These are phyloP conservation scores for Cheiracanthium punctorium DNA, from an alignment of 2,888 invertebrate genomes.

Conservation along the genomic window DNA sequence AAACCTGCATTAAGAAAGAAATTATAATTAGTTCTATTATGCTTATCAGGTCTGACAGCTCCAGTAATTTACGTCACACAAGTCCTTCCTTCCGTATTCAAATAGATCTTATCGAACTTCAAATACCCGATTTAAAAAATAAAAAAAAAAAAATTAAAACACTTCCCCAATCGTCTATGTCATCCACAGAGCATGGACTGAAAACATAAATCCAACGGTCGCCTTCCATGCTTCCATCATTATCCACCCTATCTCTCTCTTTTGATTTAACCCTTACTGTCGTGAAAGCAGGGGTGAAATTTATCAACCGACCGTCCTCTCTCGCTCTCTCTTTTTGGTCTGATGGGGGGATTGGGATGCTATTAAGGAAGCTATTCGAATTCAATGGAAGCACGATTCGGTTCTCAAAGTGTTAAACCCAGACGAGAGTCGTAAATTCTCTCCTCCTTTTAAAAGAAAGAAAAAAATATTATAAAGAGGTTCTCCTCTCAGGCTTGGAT, in stretches of 20 bases:
- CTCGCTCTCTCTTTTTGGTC: background rate
- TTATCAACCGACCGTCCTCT: background rate
- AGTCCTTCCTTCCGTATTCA: too few relatives aligned
- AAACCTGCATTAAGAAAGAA: too few relatives aligned
- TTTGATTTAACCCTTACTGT: slow-evolving; percentile 20
- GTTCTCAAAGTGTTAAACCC: slow-evolving; percentile 61
- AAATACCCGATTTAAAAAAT: too few relatives aligned
- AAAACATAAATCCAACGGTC: background rate
- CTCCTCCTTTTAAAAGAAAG: background rate
- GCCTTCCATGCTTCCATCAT: background rate
- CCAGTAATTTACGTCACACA: too few relatives aligned
- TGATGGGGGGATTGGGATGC: background rate
- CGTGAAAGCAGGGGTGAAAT: background rate
- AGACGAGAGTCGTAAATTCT: slow-evolving; percentile 39
- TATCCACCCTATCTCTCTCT: background rate
- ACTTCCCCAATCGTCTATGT: background rate
- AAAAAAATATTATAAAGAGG: too few relatives aligned
- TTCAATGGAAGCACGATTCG: slow-evolving; percentile 42
- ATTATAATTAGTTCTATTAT: too few relatives aligned
- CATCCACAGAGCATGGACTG: background rate
- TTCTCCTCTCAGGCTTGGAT: slow-evolving; percentile 23
- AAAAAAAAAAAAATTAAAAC: too few relatives aligned
- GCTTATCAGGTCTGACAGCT: too few relatives aligned
- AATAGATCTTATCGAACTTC: too few relatives aligned
- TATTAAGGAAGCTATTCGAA: slow-evolving; percentile 9